phyloP scores from a whole-genome alignment of 2,113 vertebrate species.

The Macquaria ambigua region DNA sequence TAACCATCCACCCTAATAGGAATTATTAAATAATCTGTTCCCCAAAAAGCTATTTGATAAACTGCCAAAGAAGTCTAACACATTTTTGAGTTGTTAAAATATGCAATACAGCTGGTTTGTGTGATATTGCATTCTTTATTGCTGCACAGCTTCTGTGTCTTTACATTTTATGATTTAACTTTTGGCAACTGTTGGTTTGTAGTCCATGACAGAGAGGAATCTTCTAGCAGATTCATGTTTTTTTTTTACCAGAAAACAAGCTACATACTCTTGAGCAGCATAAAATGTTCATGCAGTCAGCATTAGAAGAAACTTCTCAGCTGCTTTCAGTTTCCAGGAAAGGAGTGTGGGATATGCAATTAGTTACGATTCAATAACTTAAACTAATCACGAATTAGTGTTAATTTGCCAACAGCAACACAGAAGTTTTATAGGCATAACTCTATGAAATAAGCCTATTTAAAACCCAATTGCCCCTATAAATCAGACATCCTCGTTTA shows the following conservation, averaged over 20 bases:
- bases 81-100: slow-evolving; percentile 26
- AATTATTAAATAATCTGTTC: slow-evolving; percentile 17
- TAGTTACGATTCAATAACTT: neutral
- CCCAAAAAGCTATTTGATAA: slow-evolving; percentile 33
- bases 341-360: neutral
- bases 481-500: slow-evolving; percentile 3
- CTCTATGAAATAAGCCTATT: slow-evolving; percentile 19
- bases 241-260: neutral
- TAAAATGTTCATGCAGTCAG: slow-evolving; percentile 11
- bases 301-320: neutral
- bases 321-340: neutral
- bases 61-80: slow-evolving; percentile 17
- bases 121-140: slow-evolving; percentile 13
- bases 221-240: neutral
- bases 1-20: slow-evolving; percentile 6
- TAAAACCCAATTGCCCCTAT: neutral
- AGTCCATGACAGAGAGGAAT: neutral
- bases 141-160: neutral
- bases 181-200: neutral
- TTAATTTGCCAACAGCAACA: slow-evolving; percentile 7
- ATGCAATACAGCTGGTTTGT: slow-evolving; percentile 17
- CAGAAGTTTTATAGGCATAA: neutral
- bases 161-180: slow-evolving; percentile 14
- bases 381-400: neutral
- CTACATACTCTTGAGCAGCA: neutral